A percentile compares a stretch with the other conserved stretches of the same genome.
These are phyloP conservation scores for Thunnus maccoyii DNA, from an alignment of 2,113 vertebrate species.

Conservation along the genomic window DNA sequence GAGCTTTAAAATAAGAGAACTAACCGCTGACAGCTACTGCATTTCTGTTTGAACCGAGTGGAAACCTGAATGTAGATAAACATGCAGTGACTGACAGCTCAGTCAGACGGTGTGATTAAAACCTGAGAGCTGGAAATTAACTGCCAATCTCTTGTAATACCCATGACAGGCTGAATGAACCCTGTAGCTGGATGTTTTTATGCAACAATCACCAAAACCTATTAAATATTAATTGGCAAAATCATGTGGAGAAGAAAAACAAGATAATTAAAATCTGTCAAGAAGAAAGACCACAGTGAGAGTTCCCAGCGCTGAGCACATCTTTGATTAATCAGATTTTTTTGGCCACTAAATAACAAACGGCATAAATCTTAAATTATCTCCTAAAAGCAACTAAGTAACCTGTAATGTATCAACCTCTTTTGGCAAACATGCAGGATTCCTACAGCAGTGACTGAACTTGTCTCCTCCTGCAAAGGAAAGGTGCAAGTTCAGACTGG, in stretches of 20 bases:
- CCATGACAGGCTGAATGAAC: background rate
- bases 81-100: too few relatives aligned
- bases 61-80: too few relatives aligned
- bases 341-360: background rate
- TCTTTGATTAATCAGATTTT: background rate
- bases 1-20: too few relatives aligned
- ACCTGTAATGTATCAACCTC: background rate
- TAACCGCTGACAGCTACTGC: too few relatives aligned
- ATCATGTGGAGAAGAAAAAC: too few relatives aligned
- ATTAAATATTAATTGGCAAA: too few relatives aligned
- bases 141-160: too few relatives aligned
- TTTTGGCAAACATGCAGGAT: conserved; percentile 10
- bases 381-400: background rate
- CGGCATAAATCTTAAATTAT: background rate
- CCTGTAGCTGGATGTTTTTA: background rate
- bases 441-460: conserved; percentile 2
- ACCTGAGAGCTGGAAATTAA: background rate
- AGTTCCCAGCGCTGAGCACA: background rate
- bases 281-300: background rate
- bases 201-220: too few relatives aligned
- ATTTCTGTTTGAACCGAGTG: too few relatives aligned
- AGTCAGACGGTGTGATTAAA: background rate
- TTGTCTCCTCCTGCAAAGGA: conserved; percentile 20
- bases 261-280: too few relatives aligned
- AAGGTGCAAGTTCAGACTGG: background rate